Conservation (phyloP, 1,140 invertebrate genomes). For the Batillaria attramentaria region DNA sequence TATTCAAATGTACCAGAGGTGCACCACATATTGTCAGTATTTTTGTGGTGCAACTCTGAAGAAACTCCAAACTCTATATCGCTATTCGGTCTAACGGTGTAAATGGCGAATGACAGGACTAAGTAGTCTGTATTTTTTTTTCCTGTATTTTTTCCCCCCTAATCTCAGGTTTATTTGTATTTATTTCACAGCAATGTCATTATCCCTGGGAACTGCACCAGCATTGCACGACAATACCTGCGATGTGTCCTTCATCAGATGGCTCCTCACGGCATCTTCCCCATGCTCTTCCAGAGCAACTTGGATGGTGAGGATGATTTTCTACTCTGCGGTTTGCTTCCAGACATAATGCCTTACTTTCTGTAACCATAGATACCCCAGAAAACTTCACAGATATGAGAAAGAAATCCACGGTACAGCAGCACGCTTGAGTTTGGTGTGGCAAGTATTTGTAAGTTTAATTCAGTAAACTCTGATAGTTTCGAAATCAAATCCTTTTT, state of each 20-base stretch:
- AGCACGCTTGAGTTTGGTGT: neutral
- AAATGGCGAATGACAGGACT: too few relatives aligned
- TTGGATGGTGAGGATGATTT: slow-evolving; percentile 57
- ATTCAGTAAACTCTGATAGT: neutral
- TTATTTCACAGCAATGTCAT: slow-evolving; percentile 81
- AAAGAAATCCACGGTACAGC: too few relatives aligned
- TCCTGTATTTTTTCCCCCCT: too few relatives aligned
- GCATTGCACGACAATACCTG: slow-evolving; percentile 96
- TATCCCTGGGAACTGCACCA: slow-evolving; percentile 74
- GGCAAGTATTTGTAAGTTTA: slow-evolving; percentile 11
- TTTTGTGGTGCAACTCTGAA: too few relatives aligned
- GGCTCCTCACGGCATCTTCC: slow-evolving; percentile 95
- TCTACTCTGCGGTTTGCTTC: neutral
- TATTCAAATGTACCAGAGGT: too few relatives aligned
- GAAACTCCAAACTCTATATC: too few relatives aligned
- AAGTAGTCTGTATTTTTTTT: too few relatives aligned
- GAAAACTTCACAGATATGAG: too few relatives aligned
- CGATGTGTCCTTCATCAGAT: slow-evolving; percentile 96
- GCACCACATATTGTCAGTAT: too few relatives aligned
- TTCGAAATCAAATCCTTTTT: neutral
- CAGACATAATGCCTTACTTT: neutral
- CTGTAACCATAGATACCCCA: too few relatives aligned
- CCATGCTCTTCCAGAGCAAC: slow-evolving; percentile 90
- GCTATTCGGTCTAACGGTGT: too few relatives aligned
- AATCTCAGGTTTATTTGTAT: too few relatives aligned